Conservation (phyloP, 2,888 invertebrate genomes). For the Liopterus haemorrhoidalis region DNA sequence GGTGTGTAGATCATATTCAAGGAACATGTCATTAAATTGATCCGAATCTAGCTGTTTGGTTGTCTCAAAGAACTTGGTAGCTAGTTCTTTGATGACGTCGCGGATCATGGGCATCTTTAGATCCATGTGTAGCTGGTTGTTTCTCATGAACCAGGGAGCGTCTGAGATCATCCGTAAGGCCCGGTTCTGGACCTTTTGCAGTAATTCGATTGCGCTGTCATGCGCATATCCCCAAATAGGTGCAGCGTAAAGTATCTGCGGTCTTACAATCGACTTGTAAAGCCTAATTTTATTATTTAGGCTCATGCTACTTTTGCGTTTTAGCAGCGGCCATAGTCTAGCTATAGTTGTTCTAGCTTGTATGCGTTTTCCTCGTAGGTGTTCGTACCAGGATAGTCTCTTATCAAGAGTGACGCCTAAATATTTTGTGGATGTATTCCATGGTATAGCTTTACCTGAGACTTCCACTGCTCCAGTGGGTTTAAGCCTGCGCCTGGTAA, state of each 20-base stretch:
- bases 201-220: background rate
- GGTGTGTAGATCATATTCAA: no score
- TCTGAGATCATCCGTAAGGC: background rate
- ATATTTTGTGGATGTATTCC: background rate
- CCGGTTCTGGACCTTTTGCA: background rate
- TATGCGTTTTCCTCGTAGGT: background rate
- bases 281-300: slow-evolving; percentile 7
- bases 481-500: background rate
- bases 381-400: background rate
- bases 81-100: background rate
- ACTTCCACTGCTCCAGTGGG: background rate
- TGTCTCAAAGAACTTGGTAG: background rate
- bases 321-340: slow-evolving; percentile 1
- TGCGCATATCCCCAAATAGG: slow-evolving; percentile 1
- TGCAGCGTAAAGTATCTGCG: slow-evolving; percentile 6
- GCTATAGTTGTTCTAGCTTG: background rate
- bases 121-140: background rate
- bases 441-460: background rate
- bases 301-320: background rate
- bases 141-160: background rate
- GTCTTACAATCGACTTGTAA: background rate
- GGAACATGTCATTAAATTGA: no score
- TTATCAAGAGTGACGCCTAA: background rate
- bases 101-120: background rate
- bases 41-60: background rate